A percentile compares a stretch with the other conserved stretches of the same genome.
phyloP scores from a whole-genome alignment of 2,888 invertebrate genomes.

The Dasypolia templi region DNA sequence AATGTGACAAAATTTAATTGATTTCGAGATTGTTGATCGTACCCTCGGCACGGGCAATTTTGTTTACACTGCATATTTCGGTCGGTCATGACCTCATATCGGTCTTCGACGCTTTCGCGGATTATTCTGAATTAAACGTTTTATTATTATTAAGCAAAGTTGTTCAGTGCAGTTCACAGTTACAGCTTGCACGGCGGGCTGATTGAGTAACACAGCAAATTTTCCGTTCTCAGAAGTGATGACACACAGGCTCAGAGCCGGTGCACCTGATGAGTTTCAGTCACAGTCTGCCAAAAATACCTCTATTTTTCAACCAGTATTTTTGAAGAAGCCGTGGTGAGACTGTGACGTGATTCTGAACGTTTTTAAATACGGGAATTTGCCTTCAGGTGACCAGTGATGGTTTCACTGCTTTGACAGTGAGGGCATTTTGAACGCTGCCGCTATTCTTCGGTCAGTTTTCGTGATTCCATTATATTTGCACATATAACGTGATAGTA shows the following conservation, averaged over 20 bases:
- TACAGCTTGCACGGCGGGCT: neutral
- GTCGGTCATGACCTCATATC: neutral
- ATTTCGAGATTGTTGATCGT: no score
- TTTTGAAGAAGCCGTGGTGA: no score
- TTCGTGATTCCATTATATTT: neutral
- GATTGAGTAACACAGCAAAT: neutral
- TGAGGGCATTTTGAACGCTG: neutral
- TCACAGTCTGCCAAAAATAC: no score
- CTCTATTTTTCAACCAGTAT: no score
- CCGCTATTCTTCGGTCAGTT: neutral
- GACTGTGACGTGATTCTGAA: no score
- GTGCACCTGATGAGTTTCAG: no score
- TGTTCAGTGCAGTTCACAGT: neutral
- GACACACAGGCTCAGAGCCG: neutral
- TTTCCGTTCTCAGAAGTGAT: neutral
- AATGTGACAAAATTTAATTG: no score
- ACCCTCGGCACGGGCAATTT: no score
- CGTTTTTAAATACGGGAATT: no score
- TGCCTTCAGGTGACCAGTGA: neutral
- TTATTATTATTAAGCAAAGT: no score
- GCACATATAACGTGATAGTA: neutral
- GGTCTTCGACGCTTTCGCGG: neutral
- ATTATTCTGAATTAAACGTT: no score
- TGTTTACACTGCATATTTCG: neutral
- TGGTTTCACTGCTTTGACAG: neutral